Base-by-base conservation (phyloP, 1,140 invertebrate species). In the Pentalonia nigronervosa region DNA sequence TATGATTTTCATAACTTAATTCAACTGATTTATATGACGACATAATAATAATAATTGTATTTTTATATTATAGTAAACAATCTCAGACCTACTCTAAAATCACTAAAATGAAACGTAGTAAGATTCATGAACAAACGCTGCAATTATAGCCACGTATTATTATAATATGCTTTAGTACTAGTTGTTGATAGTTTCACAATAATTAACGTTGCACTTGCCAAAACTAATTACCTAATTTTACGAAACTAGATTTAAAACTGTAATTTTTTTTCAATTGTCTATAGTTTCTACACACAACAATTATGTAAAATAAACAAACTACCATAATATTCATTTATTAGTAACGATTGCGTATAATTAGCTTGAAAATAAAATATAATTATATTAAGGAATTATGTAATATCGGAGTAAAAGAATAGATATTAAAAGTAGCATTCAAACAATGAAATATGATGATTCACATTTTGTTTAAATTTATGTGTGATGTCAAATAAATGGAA, bases 181-280 rank as follows among this genome's bases (percentile, higher is more conserved):
- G 14, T 41, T 41, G 41, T 41, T 41, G 4, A 41, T 41, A 41
- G 41, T 76, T 76, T 76, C 60, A 76, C 60, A 76, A 76, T 76
- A 76, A 76, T 76, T 76, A 11, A 76, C 60, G 14, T n/a, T n/a
- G 30, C 60, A n/a, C 30, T 76, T 6, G 3, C 60, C 14, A 76
- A 76, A 76, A 76, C 60, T n/a, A 76, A 76, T 76, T 76, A n/a
- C 60, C 60, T 76, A n/a, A 76, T n/a, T 76, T 76, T 76, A 76
- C 30, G 60, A 76, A 76, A 76, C 60, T 76, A n/a, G n/a, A 76
- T 76, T 76, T 23, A 76, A 76, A 76, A 76, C 30, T n/a, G 23
- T 67, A 67, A 76, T 76, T 76, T 76, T 76, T 76, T 76, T 76
- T 76, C 14, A n/a, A 76, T 76, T 34, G 14, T 76, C 30, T 76